Base-by-base conservation (phyloP, 1,140 invertebrate species). In the Wasmannia auropunctata region DNA sequence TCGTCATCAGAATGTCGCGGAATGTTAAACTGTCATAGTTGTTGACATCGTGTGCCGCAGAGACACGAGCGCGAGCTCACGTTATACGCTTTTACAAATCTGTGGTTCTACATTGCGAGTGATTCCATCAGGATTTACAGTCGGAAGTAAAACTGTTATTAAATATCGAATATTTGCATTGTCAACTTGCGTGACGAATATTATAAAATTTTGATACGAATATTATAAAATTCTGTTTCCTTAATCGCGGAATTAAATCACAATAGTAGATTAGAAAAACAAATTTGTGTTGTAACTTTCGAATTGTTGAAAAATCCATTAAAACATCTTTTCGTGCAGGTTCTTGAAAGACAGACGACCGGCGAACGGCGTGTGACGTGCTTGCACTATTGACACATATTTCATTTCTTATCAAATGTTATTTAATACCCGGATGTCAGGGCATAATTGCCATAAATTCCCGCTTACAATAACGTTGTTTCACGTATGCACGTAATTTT, bases 341-440 rank as follows among this genome's bases (percentile, higher is more conserved):
- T 49, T 1, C 67, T 37, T 37, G 6, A 37, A 37, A 28, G 22
- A n/a, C n/a, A n/a, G 6, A 8, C 7, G 2, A 28, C 6, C 11
- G 3, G 10, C 63, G 10, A 43, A 43, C 4, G 6, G 43, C 16
- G 1, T 34, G 14, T 60, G n/a, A n/a, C n/a, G n/a, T n/a, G n/a
- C n/a, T 77, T 62, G 19, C 10, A 34, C 6, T 43, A 11, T 6
- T 14, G 19, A 46, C 72, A 60, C 11, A 60, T 40, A 46, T 49
- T 31, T 60, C 25, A 25, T n/a, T 1, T 31, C 19, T 31, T 25
- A 46, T 51, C 28, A n/a, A 79, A 7, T 7, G 49, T 80, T 80
- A 56, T 28, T 69, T 67, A 80, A 80, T 16, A 54, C 10, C 49
- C 22, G 77, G 49, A 69, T n/a, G 19, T 54, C 49, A 40, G 10